These are phyloP conservation scores for Anastrepha ludens DNA, from an alignment of 1,140 invertebrate genomes.

Conservation along the genomic window DNA sequence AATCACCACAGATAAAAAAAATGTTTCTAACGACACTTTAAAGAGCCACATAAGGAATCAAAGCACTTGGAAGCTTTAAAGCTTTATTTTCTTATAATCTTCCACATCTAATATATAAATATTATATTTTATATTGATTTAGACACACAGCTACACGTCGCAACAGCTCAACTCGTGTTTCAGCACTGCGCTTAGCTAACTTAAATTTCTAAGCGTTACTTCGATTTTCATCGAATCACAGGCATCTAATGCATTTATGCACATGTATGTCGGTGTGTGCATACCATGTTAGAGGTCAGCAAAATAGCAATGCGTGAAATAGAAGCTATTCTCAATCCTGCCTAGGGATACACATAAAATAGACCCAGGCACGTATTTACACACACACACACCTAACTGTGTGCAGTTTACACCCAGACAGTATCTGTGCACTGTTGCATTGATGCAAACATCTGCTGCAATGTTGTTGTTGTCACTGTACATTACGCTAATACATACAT, in stretches of 20 bases:
- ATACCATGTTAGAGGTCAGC: not conserved
- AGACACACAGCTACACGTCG: conserved; percentile 29
- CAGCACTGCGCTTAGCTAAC: conserved; percentile 51
- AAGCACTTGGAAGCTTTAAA: not conserved
- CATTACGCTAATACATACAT: not conserved
- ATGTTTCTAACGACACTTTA: too few relatives aligned
- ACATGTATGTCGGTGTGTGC: not conserved
- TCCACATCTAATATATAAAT: not conserved
- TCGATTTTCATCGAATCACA: conserved; percentile 41
- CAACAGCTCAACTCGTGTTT: conserved; percentile 22
- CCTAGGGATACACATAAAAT: conserved; percentile 11
- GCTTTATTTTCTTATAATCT: not conserved
- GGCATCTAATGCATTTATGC: not conserved
- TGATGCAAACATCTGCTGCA: not conserved
- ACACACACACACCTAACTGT: not conserved
- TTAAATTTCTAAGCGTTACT: conserved; percentile 49
- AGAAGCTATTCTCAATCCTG: conserved; percentile 49
- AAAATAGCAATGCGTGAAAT: conserved; percentile 11
- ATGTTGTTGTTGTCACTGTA: not conserved
- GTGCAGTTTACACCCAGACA: not conserved
- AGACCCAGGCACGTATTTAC: not conserved
- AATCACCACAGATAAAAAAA: too few relatives aligned
- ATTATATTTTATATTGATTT: not conserved
- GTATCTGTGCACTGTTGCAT: not conserved
- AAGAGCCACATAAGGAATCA: too few relatives aligned